A percentile compares a stretch with the other conserved stretches of the same genome.
These are phyloP conservation scores for Drosophila maculinotata DNA, from an alignment of 2,888 invertebrate species.

Conservation along the genomic window DNA sequence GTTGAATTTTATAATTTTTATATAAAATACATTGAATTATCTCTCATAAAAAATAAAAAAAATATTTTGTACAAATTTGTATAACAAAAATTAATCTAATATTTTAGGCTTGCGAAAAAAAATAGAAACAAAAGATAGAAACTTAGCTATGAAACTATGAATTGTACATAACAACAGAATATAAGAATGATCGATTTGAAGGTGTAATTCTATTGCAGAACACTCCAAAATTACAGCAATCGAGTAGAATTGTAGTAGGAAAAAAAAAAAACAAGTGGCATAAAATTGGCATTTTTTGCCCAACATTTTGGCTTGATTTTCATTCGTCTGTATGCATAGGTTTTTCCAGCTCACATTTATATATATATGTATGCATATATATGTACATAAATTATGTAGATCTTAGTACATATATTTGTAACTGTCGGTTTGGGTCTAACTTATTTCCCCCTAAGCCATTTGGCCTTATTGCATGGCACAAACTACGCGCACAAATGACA, in stretches of 20 bases:
- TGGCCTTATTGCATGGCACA: constrained; percentile 24
- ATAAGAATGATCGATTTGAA: too few relatives aligned
- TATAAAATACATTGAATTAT: too few relatives aligned
- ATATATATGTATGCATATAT: neutral
- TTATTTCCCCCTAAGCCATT: neutral
- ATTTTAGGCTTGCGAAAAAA: too few relatives aligned
- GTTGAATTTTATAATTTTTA: too few relatives aligned
- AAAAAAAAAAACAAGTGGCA: neutral
- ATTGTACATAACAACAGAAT: too few relatives aligned
- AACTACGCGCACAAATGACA: constrained; percentile 15
- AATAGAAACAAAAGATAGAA: too few relatives aligned
- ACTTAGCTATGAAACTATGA: too few relatives aligned
- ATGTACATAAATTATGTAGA: constrained; percentile 48
- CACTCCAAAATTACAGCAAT: neutral
- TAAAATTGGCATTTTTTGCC: constrained; percentile 19
- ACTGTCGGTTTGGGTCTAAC: neutral
- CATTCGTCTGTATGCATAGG: neutral
- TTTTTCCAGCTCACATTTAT: neutral
- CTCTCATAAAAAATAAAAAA: too few relatives aligned
- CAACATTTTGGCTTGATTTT: neutral
- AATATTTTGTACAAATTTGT: too few relatives aligned
- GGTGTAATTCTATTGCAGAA: neutral
- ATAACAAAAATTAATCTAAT: too few relatives aligned
- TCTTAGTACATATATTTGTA: constrained; percentile 25
- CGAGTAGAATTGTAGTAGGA: neutral